A percentile compares a stretch with the other conserved stretches of the same genome.
Conservation (phyloP, 1,140 invertebrate species). For the Aphelinus certus region DNA sequence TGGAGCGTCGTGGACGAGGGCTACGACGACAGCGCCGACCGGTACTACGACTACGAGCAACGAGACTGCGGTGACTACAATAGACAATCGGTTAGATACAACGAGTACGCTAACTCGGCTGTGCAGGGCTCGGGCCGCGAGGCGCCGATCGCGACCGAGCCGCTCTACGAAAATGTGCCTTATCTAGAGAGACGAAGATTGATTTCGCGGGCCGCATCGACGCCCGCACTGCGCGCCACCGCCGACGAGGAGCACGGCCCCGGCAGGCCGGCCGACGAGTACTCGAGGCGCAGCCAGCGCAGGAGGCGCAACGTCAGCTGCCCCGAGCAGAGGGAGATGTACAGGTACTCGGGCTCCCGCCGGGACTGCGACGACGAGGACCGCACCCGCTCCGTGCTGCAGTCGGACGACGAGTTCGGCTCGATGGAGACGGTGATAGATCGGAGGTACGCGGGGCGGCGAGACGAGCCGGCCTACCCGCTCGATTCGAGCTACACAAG, state of each 20-base stretch:
- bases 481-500: neutral
- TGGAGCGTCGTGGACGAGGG: slow-evolving; percentile 42
- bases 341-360: slow-evolving; percentile 37
- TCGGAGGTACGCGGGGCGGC: neutral
- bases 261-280: slow-evolving; percentile 42
- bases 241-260: slow-evolving; percentile 52
- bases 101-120: neutral
- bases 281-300: slow-evolving; percentile 21
- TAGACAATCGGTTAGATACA: slow-evolving; percentile 11
- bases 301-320: slow-evolving; percentile 58
- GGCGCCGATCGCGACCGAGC: slow-evolving; percentile 20
- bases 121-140: neutral
- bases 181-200: slow-evolving; percentile 34
- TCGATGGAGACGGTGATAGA: slow-evolving; percentile 52
- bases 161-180: slow-evolving; percentile 48
- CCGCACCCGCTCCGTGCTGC: slow-evolving; percentile 46
- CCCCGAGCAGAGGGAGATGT: slow-evolving; percentile 51
- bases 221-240: slow-evolving; percentile 54
- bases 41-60: neutral
- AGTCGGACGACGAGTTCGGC: slow-evolving; percentile 61
- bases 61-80: slow-evolving; percentile 5
- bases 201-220: slow-evolving; percentile 54
- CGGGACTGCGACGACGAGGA: slow-evolving; percentile 32
- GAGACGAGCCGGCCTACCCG: neutral
- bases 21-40: slow-evolving; percentile 4